Evolutionary conservation across 2,888 invertebrate species (phyloP), one percentile per base, ranked within the genome.

Genomic region (Melinaea marsaeus): DNA sequence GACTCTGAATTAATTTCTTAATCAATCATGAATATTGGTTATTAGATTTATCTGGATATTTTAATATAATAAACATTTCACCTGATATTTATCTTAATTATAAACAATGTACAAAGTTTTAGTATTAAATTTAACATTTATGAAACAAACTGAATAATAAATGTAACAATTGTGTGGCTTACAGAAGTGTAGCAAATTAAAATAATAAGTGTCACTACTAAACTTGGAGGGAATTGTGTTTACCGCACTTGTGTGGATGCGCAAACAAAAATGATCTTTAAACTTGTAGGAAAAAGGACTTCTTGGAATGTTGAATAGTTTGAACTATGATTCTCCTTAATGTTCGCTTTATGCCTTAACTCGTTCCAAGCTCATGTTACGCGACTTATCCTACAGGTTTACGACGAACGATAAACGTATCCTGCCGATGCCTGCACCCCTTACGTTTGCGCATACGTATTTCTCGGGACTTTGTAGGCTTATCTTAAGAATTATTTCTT

Each of bases 1-100:
- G 78, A 42, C 42, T 42, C 37, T 77, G 83, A 84, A 89, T 88
- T 89, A 86, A 89, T 88, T 86, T 81, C 85, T 84, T 82, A 78
- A 79, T 78, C 79, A 85, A 86, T 87, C 84, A 88, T 87, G 86
- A 88, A 87, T 88, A 86, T 78, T 83, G 74, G 75, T 72, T 76
- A 71, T 76, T 64, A 67, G 67, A 70, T 71, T 68, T 77, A 78
- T 80, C 22, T 4, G 13, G 13, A 13, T 48, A 58, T 55, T 45
- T 57, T 57, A 11, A 74, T 51, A 32, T 32, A 22, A 32, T 51
- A 32, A 32, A 32, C 32, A 51, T 32, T 51, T 51, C 32, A 51
- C 51, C 51, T 32, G 32, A 51, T 32, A 51, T 32, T 32, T 11
- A 51, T 51, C 51, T 32, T 32, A 51, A 51, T 32, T 51, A 51